Percentiles rank a stretch among this genome's conserved stretches.
Evolutionary conservation across 1,140 invertebrate genomes (phyloP).

Genomic region (Lepidurus packardi): DNA sequence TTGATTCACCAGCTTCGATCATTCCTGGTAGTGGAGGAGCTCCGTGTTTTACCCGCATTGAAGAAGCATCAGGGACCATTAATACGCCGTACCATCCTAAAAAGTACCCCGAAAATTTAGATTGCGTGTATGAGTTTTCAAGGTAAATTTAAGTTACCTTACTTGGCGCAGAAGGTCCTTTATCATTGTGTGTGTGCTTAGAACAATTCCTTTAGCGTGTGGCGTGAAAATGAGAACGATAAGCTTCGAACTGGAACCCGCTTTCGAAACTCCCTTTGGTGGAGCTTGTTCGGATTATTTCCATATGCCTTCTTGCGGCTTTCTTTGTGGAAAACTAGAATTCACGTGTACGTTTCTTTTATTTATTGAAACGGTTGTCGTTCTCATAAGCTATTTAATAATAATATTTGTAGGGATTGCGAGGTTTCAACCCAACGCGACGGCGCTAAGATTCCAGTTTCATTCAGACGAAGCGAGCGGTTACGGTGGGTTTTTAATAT

Average conservation of each 20-base stretch:
- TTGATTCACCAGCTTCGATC: conserved; percentile 40
- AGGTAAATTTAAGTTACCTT: conserved; percentile 37
- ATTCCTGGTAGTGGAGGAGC: conserved; percentile 41
- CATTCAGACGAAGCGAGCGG: conserved; percentile 43
- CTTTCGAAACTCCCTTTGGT: conserved; percentile 41
- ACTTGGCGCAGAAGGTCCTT: too few relatives aligned
- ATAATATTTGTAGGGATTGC: too few relatives aligned
- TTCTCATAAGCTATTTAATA: too few relatives aligned
- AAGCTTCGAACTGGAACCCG: conserved; percentile 41
- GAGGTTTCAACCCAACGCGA: conserved; percentile 43
- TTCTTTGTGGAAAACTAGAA: conserved; percentile 41
- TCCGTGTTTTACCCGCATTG: conserved; percentile 43
- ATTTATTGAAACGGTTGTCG: neutral
- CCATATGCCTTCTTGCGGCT: conserved; percentile 42
- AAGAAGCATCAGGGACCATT: conserved; percentile 42
- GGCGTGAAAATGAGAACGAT: conserved; percentile 42
- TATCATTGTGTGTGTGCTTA: conserved; percentile 18
- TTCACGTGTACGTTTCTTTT: conserved; percentile 40
- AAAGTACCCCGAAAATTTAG: conserved; percentile 43
- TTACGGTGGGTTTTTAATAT: conserved; percentile 42
- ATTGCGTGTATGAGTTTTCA: conserved; percentile 45
- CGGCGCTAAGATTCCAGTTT: conserved; percentile 44
- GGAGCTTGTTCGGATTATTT: conserved; percentile 45
- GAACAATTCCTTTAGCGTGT: conserved; percentile 42
- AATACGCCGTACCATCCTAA: conserved; percentile 44